Evolutionary conservation across 2,113 vertebrate species (phyloP), one percentile per base, ranked within the genome.

Genomic region (Phaethon lepturus): DNA sequence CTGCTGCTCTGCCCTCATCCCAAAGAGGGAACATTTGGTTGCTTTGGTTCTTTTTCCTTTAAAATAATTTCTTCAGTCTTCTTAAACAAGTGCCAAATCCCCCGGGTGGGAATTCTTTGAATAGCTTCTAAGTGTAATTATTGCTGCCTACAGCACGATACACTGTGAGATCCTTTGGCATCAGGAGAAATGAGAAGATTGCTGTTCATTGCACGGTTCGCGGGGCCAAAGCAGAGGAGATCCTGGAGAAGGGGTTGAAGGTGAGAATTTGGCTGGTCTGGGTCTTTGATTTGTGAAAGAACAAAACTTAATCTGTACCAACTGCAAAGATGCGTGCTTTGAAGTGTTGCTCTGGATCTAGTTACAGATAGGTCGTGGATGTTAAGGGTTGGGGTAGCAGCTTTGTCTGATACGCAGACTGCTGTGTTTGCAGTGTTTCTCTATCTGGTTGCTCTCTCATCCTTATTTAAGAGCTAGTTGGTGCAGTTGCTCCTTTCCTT

Each of bases 101-200:
- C 4, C 0, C 0, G 2, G 15, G 8, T 40, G 35, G 29, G 25
- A 28, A 6, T 33, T 10, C 2, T 38, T 16, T 14, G 29, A 13
- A 0, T 7, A 58, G 26, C 0, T 7, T 8, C 18, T 59, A 0
- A 94, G 62, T 26, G 56, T 90, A 1, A 23, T 18, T 87, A 1
- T 96, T 84, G 74, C 75, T 8, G 77, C 50, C 33, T 31, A 3
- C 97, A 99, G 99, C 99, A 66, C 99, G 99, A 22, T 99, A 99
- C 97, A 99, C 99, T 4, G 99, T 99, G 85, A 95, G 99, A 45
- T 99, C 99, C 94, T 99, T 99, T 17, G 99, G 99, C 28, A 99
- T 99, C 97, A 98, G 99, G 96, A 99, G 99, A 75, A 99, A 99
- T 80, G 99, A 99, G 98, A 99, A 99, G 98, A 99, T 99, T 88